A percentile compares a stretch with the other conserved stretches of the same genome.
These are phyloP conservation scores for Acleris laterana DNA, from an alignment of 2,888 invertebrate genomes.

Conservation along the genomic window DNA sequence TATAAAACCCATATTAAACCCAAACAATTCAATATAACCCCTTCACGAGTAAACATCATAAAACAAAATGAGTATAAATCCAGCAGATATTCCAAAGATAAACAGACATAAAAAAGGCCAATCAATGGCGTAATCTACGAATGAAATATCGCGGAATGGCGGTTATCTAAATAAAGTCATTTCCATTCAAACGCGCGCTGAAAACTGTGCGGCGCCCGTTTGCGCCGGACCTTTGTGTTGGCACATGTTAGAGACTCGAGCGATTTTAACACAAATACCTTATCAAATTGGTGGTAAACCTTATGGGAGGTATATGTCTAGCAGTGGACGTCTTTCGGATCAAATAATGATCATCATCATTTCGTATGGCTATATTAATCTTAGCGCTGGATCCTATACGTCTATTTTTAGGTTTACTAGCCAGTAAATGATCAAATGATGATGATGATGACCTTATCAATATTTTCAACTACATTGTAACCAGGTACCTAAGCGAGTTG, in stretches of 20 bases:
- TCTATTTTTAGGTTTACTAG: too few species aligned
- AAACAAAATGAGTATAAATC: constrained; percentile 35
- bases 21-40: neutral
- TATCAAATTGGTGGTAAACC: too few species aligned
- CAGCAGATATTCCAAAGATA: constrained; percentile 19
- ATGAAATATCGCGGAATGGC: constrained; percentile 68
- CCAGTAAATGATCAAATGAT: too few species aligned
- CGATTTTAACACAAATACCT: neutral
- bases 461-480: too few species aligned
- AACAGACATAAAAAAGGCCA: constrained; percentile 32
- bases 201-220: constrained; percentile 68
- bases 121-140: constrained; percentile 48
- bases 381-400: too few species aligned
- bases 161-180: constrained; percentile 78
- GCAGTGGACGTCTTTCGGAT: too few species aligned
- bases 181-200: constrained; percentile 74
- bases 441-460: too few species aligned
- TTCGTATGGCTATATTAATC: too few species aligned
- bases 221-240: constrained; percentile 61
- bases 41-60: constrained; percentile 22
- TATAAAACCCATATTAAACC: neutral
- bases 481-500: too few species aligned
- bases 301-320: too few species aligned
- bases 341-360: too few species aligned
- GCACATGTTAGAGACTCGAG: constrained; percentile 38